Evolutionary conservation across 2,113 vertebrate genomes (phyloP).

Genomic region (Oncorhynchus nerka): DNA sequence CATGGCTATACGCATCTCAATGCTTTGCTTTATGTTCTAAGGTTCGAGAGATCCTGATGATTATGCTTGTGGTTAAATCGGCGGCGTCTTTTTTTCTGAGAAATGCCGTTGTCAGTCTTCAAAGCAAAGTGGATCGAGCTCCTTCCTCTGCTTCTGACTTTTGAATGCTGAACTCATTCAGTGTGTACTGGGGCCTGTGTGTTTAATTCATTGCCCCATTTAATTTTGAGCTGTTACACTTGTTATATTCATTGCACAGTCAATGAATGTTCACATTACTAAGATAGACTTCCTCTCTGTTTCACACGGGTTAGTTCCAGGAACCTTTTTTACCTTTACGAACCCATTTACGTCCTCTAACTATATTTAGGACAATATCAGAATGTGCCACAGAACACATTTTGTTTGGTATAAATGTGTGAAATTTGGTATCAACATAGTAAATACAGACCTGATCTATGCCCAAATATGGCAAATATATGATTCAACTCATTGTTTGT

Average conservation of each 20-base stretch:
- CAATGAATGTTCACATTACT: neutral
- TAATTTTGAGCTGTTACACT: neutral
- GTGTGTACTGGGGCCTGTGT: neutral
- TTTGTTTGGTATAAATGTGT: too few relatives aligned
- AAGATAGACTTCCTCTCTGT: neutral
- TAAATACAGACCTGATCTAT: too few relatives aligned
- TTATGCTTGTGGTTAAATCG: conserved; percentile 24
- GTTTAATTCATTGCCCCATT: neutral
- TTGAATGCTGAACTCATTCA: neutral
- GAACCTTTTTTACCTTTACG: neutral
- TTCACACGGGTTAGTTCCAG: neutral
- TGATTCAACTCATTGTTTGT: too few relatives aligned
- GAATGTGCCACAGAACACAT: too few relatives aligned
- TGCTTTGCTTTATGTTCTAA: neutral
- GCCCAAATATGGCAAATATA: too few relatives aligned
- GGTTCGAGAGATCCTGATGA: neutral
- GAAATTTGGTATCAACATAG: too few relatives aligned
- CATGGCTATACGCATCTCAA: neutral
- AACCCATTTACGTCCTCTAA: too few relatives aligned
- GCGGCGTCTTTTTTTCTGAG: neutral
- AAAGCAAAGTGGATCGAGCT: conserved; percentile 18
- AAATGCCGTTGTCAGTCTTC: conserved; percentile 24
- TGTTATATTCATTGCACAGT: neutral
- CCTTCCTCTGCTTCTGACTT: conserved; percentile 5
- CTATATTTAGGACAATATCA: too few relatives aligned